Evolutionary conservation across 1,140 invertebrate species (phyloP), one percentile per base, ranked within the genome.

Genomic region (Drosophila nigrodunni): DNA sequence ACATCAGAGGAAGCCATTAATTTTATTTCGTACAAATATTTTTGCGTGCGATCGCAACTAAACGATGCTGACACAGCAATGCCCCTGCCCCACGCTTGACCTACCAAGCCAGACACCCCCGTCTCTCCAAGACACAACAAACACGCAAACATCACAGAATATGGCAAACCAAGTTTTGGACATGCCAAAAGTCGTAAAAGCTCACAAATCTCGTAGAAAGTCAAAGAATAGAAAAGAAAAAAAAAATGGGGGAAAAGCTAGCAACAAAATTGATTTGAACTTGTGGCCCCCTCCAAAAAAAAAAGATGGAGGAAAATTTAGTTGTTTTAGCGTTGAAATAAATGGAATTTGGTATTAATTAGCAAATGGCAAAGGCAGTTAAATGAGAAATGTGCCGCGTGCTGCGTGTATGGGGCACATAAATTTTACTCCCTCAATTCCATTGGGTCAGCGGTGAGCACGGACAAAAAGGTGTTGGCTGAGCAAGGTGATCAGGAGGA

Each of bases 1-100:
- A 89, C 85, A 89, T 89, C 80, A 88, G 76, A 80, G 74, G 52
- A 77, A 44, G 74, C 86, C 85, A 89, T 89, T 89, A 81, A 85
- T 89, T 89, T 89, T 77, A 89, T 89, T 89, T 89, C 86, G 62
- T 81, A 85, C 72, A 89, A 79, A 89, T 85, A 89, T 85, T 89
- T 86, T 89, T 89, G 78, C 87, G 85, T 87, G 85, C 82, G 77
- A 69, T 80, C 74, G 81, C 71, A 70, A 57, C 73, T 82, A 86
- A 86, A 76, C 82, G 82, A 72, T 86, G 39, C 78, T 72, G 69
- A 83, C 72, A 77, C 41, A 43, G 50, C 55, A 43, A 41, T 9
- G 7, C 67, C 15, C 21, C 11, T 2, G 7, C 43, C 10, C 41
- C 9, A 43, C 41, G n/a, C 41, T 11, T 66, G 69, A 67, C 41